Evolutionary conservation across 2,797 vertebrate species (phyloP).

Genomic region (Pelodytes ibericus): DNA sequence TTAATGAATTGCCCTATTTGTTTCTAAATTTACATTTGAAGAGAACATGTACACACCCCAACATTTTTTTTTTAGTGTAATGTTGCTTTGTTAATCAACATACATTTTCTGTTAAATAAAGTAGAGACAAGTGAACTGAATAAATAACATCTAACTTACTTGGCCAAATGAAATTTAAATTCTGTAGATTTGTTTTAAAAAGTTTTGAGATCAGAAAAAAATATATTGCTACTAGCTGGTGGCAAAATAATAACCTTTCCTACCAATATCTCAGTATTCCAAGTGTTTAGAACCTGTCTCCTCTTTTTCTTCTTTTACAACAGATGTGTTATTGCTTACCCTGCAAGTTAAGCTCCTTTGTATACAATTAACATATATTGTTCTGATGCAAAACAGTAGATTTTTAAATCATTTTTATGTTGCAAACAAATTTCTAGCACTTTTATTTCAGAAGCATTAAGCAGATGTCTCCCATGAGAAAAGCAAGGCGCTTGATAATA

Average conservation of each 20-base stretch:
- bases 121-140: too few species aligned
- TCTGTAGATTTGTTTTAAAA: too few species aligned
- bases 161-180: too few species aligned
- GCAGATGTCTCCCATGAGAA: slow-evolving; percentile 53
- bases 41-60: too few species aligned
- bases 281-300: slow-evolving; percentile 24
- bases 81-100: too few species aligned
- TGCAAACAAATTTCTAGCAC: slow-evolving; percentile 48
- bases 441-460: slow-evolving; percentile 55
- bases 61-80: too few species aligned
- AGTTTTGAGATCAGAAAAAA: slow-evolving; percentile 12
- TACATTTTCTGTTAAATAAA: too few species aligned
- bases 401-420: slow-evolving; percentile 56
- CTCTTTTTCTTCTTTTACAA: slow-evolving; percentile 37
- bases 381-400: slow-evolving; percentile 51
- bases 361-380: slow-evolving; percentile 56
- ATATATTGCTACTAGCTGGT: slow-evolving; percentile 18
- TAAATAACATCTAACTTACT: too few species aligned
- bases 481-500: slow-evolving; percentile 41
- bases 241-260: slow-evolving; percentile 19
- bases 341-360: slow-evolving; percentile 53
- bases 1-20: too few species aligned
- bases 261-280: slow-evolving; percentile 35
- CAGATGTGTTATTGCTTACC: slow-evolving; percentile 52
- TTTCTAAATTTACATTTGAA: too few species aligned